phyloP scores from a whole-genome alignment of 2,797 vertebrate genomes.

The Coendou prehensilis region DNA sequence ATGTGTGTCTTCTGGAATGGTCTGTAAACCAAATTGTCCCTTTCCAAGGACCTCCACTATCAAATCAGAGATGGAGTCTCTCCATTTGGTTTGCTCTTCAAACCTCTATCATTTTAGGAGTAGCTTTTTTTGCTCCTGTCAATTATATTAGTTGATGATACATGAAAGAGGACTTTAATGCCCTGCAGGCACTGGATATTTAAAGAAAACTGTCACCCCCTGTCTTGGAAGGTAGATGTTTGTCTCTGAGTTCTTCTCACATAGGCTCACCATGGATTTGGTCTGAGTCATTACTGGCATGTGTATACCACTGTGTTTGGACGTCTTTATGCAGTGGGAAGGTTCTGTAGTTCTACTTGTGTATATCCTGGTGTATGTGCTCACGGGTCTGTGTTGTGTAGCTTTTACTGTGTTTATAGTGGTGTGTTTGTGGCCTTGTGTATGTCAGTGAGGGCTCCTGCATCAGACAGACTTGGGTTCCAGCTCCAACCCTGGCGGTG shows the following conservation, averaged over 20 bases:
- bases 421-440: conserved; percentile 28
- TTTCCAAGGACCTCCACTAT: conserved; percentile 42
- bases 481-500: conserved; percentile 14
- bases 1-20: conserved; percentile 64
- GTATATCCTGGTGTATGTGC: conserved; percentile 12
- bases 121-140: conserved; percentile 40
- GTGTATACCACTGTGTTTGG: conserved; percentile 60
- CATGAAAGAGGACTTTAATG: conserved; percentile 56
- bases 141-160: conserved; percentile 55
- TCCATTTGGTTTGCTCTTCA: conserved; percentile 64
- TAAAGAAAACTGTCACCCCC: conserved; percentile 65
- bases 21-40: conserved; percentile 46
- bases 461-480: conserved; percentile 57
- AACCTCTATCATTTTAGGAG: conserved; percentile 66
- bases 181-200: conserved; percentile 42
- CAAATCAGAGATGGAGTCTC: conserved; percentile 56
- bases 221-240: conserved; percentile 71
- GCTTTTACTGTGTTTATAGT: conserved; percentile 18
- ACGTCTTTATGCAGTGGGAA: conserved; percentile 51
- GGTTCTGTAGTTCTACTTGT: neutral
- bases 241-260: conserved; percentile 66
- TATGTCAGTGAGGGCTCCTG: conserved; percentile 9
- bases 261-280: conserved; percentile 61
- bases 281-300: conserved; percentile 74
- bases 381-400: neutral